These are phyloP conservation scores for Akabosia matsudoensis DNA, from an alignment of 1,140 invertebrate species.

Conservation along the genomic window DNA sequence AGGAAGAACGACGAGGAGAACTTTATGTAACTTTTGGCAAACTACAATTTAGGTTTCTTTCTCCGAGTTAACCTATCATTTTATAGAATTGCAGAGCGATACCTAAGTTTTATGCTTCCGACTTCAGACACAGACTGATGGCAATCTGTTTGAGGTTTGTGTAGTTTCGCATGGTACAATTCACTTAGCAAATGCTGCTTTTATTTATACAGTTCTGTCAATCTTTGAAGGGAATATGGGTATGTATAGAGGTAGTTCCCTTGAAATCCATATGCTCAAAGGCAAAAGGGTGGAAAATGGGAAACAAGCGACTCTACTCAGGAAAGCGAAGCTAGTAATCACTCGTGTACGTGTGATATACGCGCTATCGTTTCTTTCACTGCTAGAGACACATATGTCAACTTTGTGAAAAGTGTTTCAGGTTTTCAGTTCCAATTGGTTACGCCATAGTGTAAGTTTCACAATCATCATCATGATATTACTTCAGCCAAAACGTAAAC, in stretches of 20 bases:
- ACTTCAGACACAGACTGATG: too few species aligned
- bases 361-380: background rate
- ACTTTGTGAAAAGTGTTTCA: constrained; percentile 7
- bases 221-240: too few species aligned
- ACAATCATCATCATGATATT: constrained; percentile 12
- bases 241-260: background rate
- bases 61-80: too few species aligned
- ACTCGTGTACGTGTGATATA: background rate
- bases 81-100: too few species aligned
- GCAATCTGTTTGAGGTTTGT: too few species aligned
- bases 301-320: background rate
- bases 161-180: too few species aligned
- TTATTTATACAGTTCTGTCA: background rate
- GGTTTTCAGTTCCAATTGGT: constrained; percentile 1
- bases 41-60: too few species aligned
- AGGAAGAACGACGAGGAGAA: too few species aligned
- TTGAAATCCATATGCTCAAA: background rate
- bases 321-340: background rate
- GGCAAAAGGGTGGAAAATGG: constrained; percentile 14
- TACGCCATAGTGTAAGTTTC: constrained; percentile 18
- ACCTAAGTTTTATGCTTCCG: too few species aligned
- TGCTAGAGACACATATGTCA: constrained; percentile 8
- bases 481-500: constrained; percentile 12
- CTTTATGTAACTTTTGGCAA: too few species aligned
- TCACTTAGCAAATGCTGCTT: background rate